Evolutionary conservation across 92 coral and sea anemone species (phyloP), one percentile per base, ranked within the genome.

Genomic region (Hydrozoanthus gracilis): DNA sequence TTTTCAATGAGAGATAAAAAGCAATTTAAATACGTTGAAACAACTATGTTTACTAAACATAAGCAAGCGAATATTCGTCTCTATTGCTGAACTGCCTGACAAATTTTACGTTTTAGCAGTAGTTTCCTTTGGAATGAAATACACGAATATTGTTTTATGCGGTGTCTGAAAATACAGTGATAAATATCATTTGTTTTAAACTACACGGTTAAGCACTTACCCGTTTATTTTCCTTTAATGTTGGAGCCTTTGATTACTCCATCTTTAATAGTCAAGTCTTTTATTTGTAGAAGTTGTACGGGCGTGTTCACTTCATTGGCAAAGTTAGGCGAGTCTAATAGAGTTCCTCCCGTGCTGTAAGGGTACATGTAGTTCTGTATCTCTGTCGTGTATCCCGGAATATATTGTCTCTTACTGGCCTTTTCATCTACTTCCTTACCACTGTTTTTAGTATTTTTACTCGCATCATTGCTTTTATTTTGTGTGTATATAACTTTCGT

Each of bases 251-350:
- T 87, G 52, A 88, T 86, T 9, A 91, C 92, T 2, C 95, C 98
- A 80, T 92, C 88, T 45, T 83, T 83, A 66, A 94, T 91, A 10
- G 90, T 89, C 60, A 94, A 87, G 76, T 92, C 93, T 82, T 91
- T 84, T 44, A 94, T 92, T 56, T 82, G 91, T 13, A 94, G 82
- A 75, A 94, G 71, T 87, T 91, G 92, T 35, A 92, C 94, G 0
- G 98, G 98, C 48, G 75, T 86, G 60, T 86, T 92, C 51, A 83
- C 87, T 49, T 91, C 93, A 9, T 84, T 87, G 17, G 77, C 61
- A 18, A 84, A 87, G 48, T 84, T 89, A 6, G 86, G 89, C 58
- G 86, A 61, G 12, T 88, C 82, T 35, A 48, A 51, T 8, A 87
- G 88, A 2, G 68, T 78, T 39, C 79, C 87, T 13, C 54, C 55